Evolutionary conservation across 2,888 invertebrate genomes (phyloP).

Genomic region (Germaria angustata): DNA sequence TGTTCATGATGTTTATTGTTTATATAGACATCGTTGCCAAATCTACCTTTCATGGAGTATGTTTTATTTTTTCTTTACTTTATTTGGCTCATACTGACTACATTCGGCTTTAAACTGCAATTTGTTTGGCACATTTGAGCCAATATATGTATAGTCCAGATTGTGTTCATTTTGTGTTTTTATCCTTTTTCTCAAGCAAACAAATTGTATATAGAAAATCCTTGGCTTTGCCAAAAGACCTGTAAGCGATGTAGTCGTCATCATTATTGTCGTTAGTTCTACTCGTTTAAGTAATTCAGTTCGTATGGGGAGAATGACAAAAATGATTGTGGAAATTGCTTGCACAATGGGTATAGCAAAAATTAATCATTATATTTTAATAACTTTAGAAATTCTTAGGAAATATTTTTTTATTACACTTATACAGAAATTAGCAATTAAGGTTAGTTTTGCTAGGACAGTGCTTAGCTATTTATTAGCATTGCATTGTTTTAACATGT

Average conservation of each 20-base stretch:
- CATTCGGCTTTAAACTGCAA: slow-evolving; percentile 59
- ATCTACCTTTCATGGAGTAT: slow-evolving; percentile 64
- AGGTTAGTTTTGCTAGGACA: too few relatives aligned
- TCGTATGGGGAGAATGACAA: slow-evolving; percentile 1
- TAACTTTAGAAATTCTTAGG: too few relatives aligned
- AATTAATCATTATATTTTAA: too few relatives aligned
- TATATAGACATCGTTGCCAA: slow-evolving; percentile 65
- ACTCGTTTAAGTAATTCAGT: slow-evolving; percentile 55
- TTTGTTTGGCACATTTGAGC: slow-evolving; percentile 64
- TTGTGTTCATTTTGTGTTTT: slow-evolving; percentile 35
- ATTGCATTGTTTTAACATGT: too few relatives aligned
- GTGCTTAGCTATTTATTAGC: too few relatives aligned
- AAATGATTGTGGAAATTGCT: slow-evolving; percentile 14
- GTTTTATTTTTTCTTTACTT: slow-evolving; percentile 17
- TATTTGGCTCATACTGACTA: slow-evolving; percentile 44
- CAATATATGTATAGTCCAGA: slow-evolving; percentile 63
- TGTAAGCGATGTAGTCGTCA: slow-evolving; percentile 64
- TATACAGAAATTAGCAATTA: too few relatives aligned
- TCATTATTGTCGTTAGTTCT: slow-evolving; percentile 59
- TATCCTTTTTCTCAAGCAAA: neutral
- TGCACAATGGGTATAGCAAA: slow-evolving; percentile 13
- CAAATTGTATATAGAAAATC: slow-evolving; percentile 39
- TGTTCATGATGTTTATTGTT: slow-evolving; percentile 60
- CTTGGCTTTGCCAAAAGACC: slow-evolving; percentile 60
- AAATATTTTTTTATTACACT: too few relatives aligned